Percentiles rank a stretch among this genome's conserved stretches.
These are phyloP conservation scores for Cepphus grylle DNA, from an alignment of 2,113 vertebrate species.

Conservation along the genomic window DNA sequence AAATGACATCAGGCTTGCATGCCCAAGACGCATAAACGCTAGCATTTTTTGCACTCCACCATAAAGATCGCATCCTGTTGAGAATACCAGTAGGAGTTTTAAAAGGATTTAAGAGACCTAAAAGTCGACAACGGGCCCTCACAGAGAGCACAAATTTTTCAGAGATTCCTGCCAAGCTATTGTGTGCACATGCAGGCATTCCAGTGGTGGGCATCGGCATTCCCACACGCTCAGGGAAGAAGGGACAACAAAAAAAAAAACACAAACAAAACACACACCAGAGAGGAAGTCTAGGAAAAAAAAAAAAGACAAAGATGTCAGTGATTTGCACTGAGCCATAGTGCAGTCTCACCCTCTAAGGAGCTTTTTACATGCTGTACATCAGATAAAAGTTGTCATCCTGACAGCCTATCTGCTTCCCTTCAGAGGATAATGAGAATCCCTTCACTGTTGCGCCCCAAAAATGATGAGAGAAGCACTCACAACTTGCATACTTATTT, in stretches of 20 bases:
- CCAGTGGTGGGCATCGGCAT: not conserved
- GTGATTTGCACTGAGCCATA: not conserved
- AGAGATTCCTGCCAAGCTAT: not conserved
- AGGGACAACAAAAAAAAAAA: not conserved
- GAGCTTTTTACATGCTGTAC: not conserved
- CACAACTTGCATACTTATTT: not conserved
- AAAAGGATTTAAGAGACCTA: not conserved
- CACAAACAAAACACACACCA: not conserved
- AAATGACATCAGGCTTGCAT: not conserved
- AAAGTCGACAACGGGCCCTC: not conserved
- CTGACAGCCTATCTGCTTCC: not conserved
- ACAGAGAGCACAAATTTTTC: not conserved
- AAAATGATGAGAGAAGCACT: not conserved
- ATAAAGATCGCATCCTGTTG: not conserved
- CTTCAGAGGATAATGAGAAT: not conserved
- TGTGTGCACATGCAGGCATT: conserved; percentile 41
- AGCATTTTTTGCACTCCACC: not conserved
- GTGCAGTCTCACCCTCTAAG: conserved; percentile 20
- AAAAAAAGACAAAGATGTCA: not conserved
- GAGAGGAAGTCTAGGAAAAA: not conserved
- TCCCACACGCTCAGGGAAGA: not conserved
- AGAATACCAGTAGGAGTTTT: not conserved
- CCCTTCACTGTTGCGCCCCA: not conserved
- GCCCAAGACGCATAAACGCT: not conserved
- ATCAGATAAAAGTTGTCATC: not conserved